phyloP scores from a whole-genome alignment of 2,113 vertebrate genomes.

The Australoheros scitulus region DNA sequence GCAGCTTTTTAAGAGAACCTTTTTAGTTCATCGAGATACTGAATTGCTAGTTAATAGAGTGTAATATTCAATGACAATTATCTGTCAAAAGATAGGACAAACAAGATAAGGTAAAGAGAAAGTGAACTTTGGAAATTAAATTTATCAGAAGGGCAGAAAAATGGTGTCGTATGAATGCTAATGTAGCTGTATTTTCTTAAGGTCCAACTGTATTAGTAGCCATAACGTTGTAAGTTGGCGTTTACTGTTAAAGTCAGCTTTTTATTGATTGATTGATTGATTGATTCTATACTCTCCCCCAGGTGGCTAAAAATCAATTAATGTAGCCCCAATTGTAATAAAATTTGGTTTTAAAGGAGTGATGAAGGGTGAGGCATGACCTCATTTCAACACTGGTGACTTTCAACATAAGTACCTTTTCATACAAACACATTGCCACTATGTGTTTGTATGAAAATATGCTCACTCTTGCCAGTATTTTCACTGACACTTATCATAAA shows the following conservation, averaged over 20 bases:
- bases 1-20: background rate
- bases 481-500: slow-evolving; percentile 20
- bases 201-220: background rate
- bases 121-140: background rate
- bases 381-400: slow-evolving; percentile 17
- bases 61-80: background rate
- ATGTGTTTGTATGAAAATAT: slow-evolving; percentile 4
- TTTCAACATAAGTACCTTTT: slow-evolving; percentile 12
- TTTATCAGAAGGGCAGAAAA: background rate
- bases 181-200: background rate
- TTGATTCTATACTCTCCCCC: slow-evolving; percentile 16
- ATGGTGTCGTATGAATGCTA: background rate
- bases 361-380: background rate
- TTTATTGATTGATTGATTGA: background rate
- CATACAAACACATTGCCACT: background rate
- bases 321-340: background rate
- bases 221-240: background rate
- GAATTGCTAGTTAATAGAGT: background rate
- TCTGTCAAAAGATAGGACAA: background rate
- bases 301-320: slow-evolving; percentile 16
- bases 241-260: background rate
- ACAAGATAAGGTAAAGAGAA: background rate
- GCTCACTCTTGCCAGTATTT: slow-evolving; percentile 3
- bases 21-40: background rate
- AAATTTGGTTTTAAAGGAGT: background rate